Evolutionary conservation across 2,113 vertebrate genomes (phyloP).

Genomic region (Bubalus kerabau): DNA sequence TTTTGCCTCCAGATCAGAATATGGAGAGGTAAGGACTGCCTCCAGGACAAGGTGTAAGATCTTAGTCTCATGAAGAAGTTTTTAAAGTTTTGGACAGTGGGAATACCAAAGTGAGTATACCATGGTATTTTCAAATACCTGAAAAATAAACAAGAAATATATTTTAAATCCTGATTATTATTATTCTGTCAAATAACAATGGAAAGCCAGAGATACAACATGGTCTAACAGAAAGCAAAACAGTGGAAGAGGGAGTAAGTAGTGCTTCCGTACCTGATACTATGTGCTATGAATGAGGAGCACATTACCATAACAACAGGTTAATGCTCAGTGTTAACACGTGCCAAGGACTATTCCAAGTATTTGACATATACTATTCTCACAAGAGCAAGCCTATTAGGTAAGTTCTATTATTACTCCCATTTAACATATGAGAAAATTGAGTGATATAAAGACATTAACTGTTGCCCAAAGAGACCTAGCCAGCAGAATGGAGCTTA

Average conservation of each 20-base stretch:
- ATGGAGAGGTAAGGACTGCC: not conserved
- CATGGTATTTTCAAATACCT: not conserved
- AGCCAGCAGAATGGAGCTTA: not conserved
- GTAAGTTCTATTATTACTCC: not conserved
- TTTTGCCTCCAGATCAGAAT: not conserved
- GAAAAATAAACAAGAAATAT: not conserved
- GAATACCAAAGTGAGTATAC: not conserved
- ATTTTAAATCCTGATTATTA: not conserved
- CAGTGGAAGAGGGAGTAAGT: too few species aligned
- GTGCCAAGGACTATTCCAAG: too few species aligned
- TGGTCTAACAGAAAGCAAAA: not conserved
- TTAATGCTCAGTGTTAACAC: too few species aligned
- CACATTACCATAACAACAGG: not conserved
- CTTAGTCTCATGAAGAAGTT: not conserved
- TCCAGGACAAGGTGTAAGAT: not conserved
- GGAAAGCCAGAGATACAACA: not conserved
- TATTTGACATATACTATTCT: too few species aligned
- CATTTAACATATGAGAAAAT: not conserved
- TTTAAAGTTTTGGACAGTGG: not conserved
- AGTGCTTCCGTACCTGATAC: not conserved
- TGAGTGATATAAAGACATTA: not conserved
- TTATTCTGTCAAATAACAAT: not conserved
- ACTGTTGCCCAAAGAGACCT: not conserved
- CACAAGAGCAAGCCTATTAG: not conserved
- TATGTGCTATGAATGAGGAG: not conserved